Evolutionary conservation across 2,797 vertebrate genomes (phyloP).

Genomic region (Amblyopsis hoosieri): DNA sequence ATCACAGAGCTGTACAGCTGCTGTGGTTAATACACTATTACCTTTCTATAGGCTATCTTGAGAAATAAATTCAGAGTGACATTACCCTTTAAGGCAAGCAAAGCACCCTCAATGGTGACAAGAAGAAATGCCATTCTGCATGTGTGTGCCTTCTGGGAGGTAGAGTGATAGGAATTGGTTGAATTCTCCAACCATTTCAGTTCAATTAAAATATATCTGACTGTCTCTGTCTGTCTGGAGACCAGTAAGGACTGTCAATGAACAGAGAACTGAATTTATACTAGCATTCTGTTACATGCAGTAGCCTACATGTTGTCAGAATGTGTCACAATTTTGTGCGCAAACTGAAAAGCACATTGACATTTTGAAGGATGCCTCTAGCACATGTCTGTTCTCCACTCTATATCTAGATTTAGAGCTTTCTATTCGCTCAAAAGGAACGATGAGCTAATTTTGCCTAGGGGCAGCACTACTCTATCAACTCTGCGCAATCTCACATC

Average conservation of each 20-base stretch:
- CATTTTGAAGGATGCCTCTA: constrained; percentile 64
- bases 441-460: background rate
- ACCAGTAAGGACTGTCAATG: constrained; percentile 46
- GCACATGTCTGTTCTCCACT: constrained; percentile 43
- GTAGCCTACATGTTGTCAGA: constrained; percentile 24
- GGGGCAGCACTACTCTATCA: too few relatives aligned
- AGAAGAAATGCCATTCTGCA: too few relatives aligned
- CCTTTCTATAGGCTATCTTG: too few relatives aligned
- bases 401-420: constrained; percentile 51
- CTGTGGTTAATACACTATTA: too few relatives aligned
- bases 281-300: constrained; percentile 32
- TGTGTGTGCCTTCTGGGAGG: too few relatives aligned
- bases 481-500: too few relatives aligned
- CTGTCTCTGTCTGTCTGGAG: background rate
- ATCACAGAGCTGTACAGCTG: too few relatives aligned
- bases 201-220: background rate
- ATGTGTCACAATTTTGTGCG: background rate
- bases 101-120: too few relatives aligned
- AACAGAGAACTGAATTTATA: constrained; percentile 44
- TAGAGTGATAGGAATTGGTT: background rate
- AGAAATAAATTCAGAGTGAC: too few relatives aligned
- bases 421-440: constrained; percentile 31
- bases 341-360: constrained; percentile 58
- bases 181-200: background rate
- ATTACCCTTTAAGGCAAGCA: too few relatives aligned